A percentile compares a stretch with the other conserved stretches of the same genome.
Evolutionary conservation across 2,113 vertebrate genomes (phyloP).

Genomic region (Lophotis ruficrista): DNA sequence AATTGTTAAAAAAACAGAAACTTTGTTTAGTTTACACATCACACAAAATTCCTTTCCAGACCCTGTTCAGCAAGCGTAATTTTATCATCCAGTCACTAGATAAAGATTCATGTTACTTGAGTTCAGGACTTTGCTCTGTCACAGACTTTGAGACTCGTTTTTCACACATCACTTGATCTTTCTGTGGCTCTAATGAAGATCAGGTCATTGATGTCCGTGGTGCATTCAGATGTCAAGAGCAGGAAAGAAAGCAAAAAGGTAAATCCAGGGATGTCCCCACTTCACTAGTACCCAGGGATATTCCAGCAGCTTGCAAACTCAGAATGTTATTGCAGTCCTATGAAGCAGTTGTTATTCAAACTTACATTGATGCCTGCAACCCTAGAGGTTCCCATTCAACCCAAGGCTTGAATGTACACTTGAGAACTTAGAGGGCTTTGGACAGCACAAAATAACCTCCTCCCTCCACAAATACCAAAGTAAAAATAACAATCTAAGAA

Average conservation of each 20-base stretch:
- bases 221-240: neutral
- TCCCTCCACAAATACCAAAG: neutral
- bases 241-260: neutral
- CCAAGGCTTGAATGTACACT: neutral
- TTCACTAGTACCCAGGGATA: neutral
- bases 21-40: neutral
- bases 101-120: accelerated
- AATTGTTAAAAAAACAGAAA: neutral
- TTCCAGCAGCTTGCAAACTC: neutral
- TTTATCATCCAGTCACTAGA: neutral
- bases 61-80: neutral
- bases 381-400: neutral
- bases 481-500: neutral
- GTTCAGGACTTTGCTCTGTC: neutral
- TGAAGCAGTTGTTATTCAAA: too few relatives aligned
- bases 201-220: neutral
- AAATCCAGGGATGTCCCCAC: neutral
- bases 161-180: neutral
- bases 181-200: neutral
- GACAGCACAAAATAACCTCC: neutral
- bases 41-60: neutral
- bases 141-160: neutral
- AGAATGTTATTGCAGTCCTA: neutral
- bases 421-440: neutral
- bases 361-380: neutral